Percentiles rank a stretch among this genome's conserved stretches.
phyloP scores from a whole-genome alignment of 2,113 vertebrate species.

The Gallinago undulata region DNA sequence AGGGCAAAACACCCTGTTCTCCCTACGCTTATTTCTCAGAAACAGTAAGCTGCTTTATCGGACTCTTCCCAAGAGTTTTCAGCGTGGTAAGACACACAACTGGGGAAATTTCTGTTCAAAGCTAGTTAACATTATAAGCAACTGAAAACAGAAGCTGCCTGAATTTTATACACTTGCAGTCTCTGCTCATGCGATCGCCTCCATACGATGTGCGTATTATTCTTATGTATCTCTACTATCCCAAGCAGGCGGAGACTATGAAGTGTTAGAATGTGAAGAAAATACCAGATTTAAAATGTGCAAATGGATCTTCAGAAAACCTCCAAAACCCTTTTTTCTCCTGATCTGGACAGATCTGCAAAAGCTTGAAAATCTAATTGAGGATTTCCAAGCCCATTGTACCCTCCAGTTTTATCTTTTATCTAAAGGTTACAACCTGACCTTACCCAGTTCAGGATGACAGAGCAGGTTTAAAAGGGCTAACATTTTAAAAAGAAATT shows the following conservation, averaged over 20 bases:
- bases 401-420: neutral
- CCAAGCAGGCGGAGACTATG: neutral
- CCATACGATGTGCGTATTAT: rapidly evolving
- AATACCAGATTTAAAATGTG: neutral
- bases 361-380: neutral
- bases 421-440: neutral
- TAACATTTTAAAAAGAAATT: neutral
- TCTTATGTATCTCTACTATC: neutral
- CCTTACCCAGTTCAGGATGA: too few species aligned
- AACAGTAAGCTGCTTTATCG: neutral
- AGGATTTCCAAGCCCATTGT: neutral
- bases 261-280: neutral
- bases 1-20: neutral
- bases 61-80: neutral
- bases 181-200: neutral
- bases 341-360: neutral
- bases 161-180: neutral
- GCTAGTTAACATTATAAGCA: neutral
- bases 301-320: neutral
- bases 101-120: neutral
- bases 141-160: neutral
- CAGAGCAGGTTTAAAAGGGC: neutral
- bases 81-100: neutral
- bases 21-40: neutral
- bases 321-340: neutral